Evolutionary conservation across 2,888 invertebrate genomes (phyloP).

Genomic region (Philereme vetulata): DNA sequence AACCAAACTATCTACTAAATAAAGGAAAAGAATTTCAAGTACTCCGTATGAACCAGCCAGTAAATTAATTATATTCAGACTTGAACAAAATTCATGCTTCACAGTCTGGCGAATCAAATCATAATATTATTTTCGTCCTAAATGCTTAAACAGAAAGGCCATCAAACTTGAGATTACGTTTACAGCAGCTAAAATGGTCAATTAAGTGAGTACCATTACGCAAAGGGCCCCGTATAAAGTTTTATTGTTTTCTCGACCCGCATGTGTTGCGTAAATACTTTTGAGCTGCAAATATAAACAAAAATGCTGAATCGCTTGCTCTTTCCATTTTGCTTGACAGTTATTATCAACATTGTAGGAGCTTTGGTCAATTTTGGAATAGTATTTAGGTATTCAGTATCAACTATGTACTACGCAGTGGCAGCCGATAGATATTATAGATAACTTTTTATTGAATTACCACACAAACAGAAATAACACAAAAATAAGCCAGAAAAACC

Average conservation of each 20-base stretch:
- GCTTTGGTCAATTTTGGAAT: too few species aligned
- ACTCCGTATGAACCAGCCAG: too few species aligned
- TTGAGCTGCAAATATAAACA: conserved; percentile 29
- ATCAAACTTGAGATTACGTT: conserved; percentile 27
- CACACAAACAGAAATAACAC: too few species aligned
- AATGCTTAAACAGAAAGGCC: conserved; percentile 9
- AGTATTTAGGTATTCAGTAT: too few species aligned
- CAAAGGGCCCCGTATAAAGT: conserved; percentile 32
- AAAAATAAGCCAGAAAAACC: too few species aligned
- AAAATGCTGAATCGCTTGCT: conserved; percentile 19
- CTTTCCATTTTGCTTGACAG: neutral
- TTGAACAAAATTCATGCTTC: too few species aligned
- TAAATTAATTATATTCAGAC: too few species aligned
- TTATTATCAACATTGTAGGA: too few species aligned
- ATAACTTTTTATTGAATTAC: too few species aligned
- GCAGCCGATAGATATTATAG: too few species aligned
- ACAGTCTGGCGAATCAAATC: too few species aligned
- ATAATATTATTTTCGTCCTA: conserved; percentile 7
- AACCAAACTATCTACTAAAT: conserved; percentile 6
- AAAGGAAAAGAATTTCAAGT: neutral
- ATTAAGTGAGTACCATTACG: conserved; percentile 31
- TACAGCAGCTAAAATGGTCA: conserved; percentile 30
- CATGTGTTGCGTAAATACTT: conserved; percentile 33
- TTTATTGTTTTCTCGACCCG: conserved; percentile 34
- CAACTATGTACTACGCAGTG: too few species aligned